Conservation (phyloP, 2,888 invertebrate genomes). For the Rapana venosa region DNA sequence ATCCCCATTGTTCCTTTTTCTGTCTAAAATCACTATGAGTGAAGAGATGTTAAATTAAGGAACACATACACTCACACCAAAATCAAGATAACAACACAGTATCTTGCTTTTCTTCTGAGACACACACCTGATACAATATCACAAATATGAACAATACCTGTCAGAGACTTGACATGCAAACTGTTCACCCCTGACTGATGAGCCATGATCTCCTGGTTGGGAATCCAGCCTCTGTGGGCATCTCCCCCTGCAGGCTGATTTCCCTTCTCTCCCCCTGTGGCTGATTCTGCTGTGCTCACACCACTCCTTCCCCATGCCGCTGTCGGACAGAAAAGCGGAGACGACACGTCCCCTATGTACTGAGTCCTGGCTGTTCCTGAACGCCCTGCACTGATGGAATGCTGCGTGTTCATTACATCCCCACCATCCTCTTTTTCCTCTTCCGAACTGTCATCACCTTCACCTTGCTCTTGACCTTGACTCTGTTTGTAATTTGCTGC, state of each 20-base stretch:
- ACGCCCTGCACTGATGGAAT: neutral
- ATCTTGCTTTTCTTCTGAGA: no score
- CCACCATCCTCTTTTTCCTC: constrained; percentile 7
- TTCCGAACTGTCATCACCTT: neutral
- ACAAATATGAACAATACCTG: constrained; percentile 56
- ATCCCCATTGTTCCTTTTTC: no score
- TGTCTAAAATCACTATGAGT: no score
- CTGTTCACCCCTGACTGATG: constrained; percentile 90
- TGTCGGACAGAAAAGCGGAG: neutral
- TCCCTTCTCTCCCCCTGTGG: no score
- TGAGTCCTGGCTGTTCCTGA: constrained; percentile 2
- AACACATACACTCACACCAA: no score
- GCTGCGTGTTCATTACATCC: no score
- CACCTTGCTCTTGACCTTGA: neutral
- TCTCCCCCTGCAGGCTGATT: neutral
- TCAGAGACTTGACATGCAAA: constrained; percentile 79
- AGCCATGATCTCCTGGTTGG: constrained; percentile 61
- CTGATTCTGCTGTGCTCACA: neutral
- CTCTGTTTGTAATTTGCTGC: neutral
- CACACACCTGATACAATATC: no score
- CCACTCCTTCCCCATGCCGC: neutral
- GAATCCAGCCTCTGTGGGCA: neutral
- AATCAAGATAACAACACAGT: no score
- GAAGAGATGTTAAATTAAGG: no score
- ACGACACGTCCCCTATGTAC: constrained; percentile 2